phyloP scores from a whole-genome alignment of 2,888 invertebrate genomes.

The Cephalotes varians region DNA sequence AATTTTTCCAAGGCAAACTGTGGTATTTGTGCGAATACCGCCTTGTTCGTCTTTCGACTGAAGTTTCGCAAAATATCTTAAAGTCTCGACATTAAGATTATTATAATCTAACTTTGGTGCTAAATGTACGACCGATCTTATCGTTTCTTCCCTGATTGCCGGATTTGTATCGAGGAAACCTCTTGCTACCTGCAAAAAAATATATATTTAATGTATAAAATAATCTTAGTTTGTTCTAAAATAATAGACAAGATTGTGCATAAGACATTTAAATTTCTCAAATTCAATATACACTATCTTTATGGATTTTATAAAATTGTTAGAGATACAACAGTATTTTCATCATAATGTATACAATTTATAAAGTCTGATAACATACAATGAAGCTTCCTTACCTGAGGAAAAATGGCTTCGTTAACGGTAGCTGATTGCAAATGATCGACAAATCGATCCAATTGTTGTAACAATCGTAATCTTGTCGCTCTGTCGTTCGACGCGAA shows the following conservation, averaged over 20 bases:
- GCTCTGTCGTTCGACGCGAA: constrained; percentile 98
- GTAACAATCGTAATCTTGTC: constrained; percentile 96
- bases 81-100: constrained; percentile 98
- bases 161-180: constrained; percentile 99
- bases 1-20: constrained; percentile 99
- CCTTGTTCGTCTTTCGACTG: constrained; percentile 98
- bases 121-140: constrained; percentile 98
- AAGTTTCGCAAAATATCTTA: constrained; percentile 97
- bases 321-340: background rate
- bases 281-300: background rate
- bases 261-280: background rate
- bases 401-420: constrained; percentile 98
- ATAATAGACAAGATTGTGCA: background rate
- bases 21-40: constrained; percentile 97
- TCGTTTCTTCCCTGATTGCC: constrained; percentile 98
- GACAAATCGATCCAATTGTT: constrained; percentile 97
- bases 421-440: constrained; percentile 92
- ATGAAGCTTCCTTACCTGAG: constrained; percentile 87
- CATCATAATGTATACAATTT: background rate
- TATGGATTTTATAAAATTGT: background rate
- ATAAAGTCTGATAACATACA: background rate
- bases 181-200: constrained; percentile 89
- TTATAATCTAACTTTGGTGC: constrained; percentile 99
- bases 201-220: background rate
- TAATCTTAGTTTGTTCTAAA: background rate